Percentiles rank a stretch among this genome's conserved stretches.
phyloP scores from a whole-genome alignment of 2,113 vertebrate species.

The Epinephelus lanceolatus region DNA sequence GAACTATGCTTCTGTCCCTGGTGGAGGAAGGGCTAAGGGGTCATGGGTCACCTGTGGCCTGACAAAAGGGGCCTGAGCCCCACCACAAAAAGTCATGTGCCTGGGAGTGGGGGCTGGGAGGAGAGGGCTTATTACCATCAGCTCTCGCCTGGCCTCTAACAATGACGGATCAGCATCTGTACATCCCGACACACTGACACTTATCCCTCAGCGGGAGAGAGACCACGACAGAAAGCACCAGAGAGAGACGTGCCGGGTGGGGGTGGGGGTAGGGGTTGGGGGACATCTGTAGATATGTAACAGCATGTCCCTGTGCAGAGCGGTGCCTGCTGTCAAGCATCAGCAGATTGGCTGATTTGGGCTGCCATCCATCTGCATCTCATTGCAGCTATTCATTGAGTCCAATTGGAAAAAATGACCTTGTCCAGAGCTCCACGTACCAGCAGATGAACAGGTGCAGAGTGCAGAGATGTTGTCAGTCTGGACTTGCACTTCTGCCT shows the following conservation, averaged over 20 bases:
- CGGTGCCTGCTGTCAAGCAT: constrained; percentile 45
- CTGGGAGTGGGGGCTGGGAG: constrained; percentile 51
- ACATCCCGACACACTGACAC: constrained; percentile 66
- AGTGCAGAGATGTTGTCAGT: background rate
- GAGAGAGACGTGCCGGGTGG: background rate
- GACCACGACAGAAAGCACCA: background rate
- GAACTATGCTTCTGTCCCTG: constrained; percentile 15
- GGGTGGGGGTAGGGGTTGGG: background rate
- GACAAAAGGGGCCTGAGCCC: constrained; percentile 73
- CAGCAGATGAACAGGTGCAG: constrained; percentile 57
- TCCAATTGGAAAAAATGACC: constrained; percentile 15
- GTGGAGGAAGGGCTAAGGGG: constrained; percentile 68
- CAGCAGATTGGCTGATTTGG: constrained; percentile 51
- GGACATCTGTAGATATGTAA: constrained; percentile 75
- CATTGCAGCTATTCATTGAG: constrained; percentile 46
- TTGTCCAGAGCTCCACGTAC: background rate
- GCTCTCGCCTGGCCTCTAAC: constrained; percentile 69
- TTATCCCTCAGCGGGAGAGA: constrained; percentile 57
- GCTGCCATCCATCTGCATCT: constrained; percentile 66
- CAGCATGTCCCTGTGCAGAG: constrained; percentile 52
- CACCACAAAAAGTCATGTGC: constrained; percentile 74
- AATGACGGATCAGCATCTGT: constrained; percentile 82
- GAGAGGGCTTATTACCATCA: constrained; percentile 59
- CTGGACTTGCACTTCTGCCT: background rate
- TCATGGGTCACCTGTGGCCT: constrained; percentile 77